Evolutionary conservation across 2,113 vertebrate species (phyloP), one percentile per base, ranked within the genome.

Genomic region (Rhipidura dahli): DNA sequence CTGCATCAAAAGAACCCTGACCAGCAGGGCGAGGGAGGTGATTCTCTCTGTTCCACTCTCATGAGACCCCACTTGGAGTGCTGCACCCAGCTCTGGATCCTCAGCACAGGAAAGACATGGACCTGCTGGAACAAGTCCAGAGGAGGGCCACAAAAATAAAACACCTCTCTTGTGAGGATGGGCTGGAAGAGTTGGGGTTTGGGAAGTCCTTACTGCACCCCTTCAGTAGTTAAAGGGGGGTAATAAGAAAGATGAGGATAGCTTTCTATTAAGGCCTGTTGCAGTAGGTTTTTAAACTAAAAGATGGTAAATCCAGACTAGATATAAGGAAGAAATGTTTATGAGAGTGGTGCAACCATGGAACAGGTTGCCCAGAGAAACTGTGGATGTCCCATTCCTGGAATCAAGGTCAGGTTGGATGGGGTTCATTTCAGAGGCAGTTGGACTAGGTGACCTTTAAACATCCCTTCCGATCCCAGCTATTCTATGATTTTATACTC

Each of bases 1-100:
- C 47, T 69, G 54, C 35, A 54, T 11, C 21, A 31, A 31, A 68
- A 61, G 30, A 69, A 54, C 23, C 37, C 54, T 49, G 63, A 33
- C 47, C 54, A 49, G 31, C 35, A 83, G 63, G 35, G 3, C 0
- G 0, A 23, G 31, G 21, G 18, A 54, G 5, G 15, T 49, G 71
- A 28, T 54, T 47, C 61, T 60, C 23, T 47, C 47, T 68, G 1
- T 35, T 76, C 21, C 22, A 40, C 22, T 35, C 30, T 61, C 40
- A 31, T 27, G 47, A 69, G 47, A 54, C 40, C 30, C 17, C 24
- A 22, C 9, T 40, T 31, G 40, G 30, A 49, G 8, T 20, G 18
- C 54, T 69, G 35, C 35, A 14, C 27, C 30, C 63, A 47, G 54
- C 15, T 42, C 47, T 49, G n/a, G 54, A 63, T 63, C n/a, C 56